These are phyloP conservation scores for Rutpela maculata DNA, from an alignment of 2,888 invertebrate genomes.

Conservation along the genomic window DNA sequence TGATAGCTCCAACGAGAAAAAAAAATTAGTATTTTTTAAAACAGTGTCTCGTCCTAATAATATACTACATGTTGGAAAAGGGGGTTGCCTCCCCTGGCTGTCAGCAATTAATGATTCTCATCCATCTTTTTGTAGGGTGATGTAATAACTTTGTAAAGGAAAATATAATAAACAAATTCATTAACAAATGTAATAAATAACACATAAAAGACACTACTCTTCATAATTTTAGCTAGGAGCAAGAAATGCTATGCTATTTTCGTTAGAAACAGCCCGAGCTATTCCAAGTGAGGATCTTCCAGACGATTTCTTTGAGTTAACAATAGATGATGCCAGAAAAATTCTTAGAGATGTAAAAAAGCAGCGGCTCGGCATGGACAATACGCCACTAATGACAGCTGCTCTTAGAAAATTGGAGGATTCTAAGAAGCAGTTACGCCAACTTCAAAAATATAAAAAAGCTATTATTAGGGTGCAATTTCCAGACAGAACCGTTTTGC, in stretches of 20 bases:
- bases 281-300: slow-evolving; percentile 84
- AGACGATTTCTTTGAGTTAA: slow-evolving; percentile 93
- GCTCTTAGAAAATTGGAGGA: slow-evolving; percentile 79
- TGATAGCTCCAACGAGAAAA: too few species aligned
- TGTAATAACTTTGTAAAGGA: too few species aligned
- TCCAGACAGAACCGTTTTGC: slow-evolving; percentile 89
- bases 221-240: slow-evolving; percentile 79
- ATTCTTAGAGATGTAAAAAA: slow-evolving; percentile 85
- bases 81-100: too few species aligned
- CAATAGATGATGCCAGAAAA: slow-evolving; percentile 86
- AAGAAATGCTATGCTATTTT: slow-evolving; percentile 85
- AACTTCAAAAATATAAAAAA: slow-evolving; percentile 82
- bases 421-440: slow-evolving; percentile 76
- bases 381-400: slow-evolving; percentile 84
- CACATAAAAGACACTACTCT: too few species aligned
- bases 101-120: too few species aligned
- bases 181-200: too few species aligned
- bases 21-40: too few species aligned
- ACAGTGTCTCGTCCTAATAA: too few species aligned
- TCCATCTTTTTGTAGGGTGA: too few species aligned
- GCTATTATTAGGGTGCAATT: slow-evolving; percentile 91
- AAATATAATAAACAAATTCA: too few species aligned
- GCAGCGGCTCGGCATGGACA: slow-evolving; percentile 80
- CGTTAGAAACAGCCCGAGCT: slow-evolving; percentile 78
- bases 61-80: too few species aligned